These are phyloP conservation scores for Onychostruthus taczanowskii DNA, from an alignment of 2,113 vertebrate genomes.

Conservation along the genomic window DNA sequence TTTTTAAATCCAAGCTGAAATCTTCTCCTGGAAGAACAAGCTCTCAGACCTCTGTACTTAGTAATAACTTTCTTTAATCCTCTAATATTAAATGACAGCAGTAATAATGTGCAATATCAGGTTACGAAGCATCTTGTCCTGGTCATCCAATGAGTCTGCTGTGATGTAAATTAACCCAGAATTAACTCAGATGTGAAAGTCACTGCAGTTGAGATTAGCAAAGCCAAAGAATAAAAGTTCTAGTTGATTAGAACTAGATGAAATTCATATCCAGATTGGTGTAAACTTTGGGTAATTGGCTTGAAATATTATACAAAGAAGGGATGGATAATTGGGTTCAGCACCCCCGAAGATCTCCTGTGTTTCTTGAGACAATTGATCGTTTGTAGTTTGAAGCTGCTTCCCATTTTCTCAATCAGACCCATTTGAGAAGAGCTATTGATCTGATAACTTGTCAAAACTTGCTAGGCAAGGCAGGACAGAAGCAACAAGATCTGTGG, in stretches of 20 bases:
- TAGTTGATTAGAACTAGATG: neutral
- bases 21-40: neutral
- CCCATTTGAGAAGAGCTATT: slow-evolving; percentile 35
- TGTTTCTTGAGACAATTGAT: slow-evolving; percentile 27
- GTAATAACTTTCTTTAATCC: neutral
- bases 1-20: neutral
- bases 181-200: slow-evolving; percentile 9
- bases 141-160: slow-evolving; percentile 3
- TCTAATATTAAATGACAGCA: slow-evolving; percentile 10
- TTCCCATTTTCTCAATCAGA: slow-evolving; percentile 16
- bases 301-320: slow-evolving; percentile 43
- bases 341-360: neutral
- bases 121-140: slow-evolving; percentile 2
- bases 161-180: slow-evolving; percentile 27
- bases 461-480: slow-evolving; percentile 25
- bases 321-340: slow-evolving; percentile 45
- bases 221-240: slow-evolving; percentile 15
- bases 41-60: neutral
- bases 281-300: slow-evolving; percentile 39
- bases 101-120: slow-evolving; percentile 14
- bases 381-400: slow-evolving; percentile 11
- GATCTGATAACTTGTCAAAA: slow-evolving; percentile 52
- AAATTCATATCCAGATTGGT: slow-evolving; percentile 37
- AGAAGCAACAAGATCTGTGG: slow-evolving; percentile 9
- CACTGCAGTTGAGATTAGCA: neutral